Evolutionary conservation across 2,113 vertebrate species (phyloP).

Genomic region (Cepphus grylle): DNA sequence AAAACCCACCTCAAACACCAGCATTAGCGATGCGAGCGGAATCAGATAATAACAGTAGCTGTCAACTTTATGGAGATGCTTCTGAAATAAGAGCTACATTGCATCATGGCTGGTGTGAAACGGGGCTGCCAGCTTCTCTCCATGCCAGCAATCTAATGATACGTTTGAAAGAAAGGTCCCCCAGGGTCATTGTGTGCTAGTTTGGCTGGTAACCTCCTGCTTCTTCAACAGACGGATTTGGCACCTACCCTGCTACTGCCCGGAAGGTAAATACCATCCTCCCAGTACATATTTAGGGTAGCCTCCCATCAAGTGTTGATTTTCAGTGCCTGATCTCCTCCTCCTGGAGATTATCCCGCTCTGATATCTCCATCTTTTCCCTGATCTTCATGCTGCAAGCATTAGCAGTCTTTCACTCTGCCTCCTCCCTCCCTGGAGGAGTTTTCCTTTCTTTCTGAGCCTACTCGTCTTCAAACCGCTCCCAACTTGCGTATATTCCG

Average conservation of each 20-base stretch:
- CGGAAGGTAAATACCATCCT: slow-evolving; percentile 16
- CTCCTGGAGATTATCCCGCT: not conserved
- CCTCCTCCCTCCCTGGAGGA: slow-evolving; percentile 34
- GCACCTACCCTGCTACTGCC: slow-evolving; percentile 8
- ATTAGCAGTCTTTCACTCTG: slow-evolving; percentile 56
- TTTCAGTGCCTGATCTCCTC: slow-evolving; percentile 12
- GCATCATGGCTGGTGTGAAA: slow-evolving; percentile 23
- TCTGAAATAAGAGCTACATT: slow-evolving; percentile 30
- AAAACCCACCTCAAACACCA: not conserved
- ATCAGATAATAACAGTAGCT: not conserved
- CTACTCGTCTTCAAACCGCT: slow-evolving; percentile 47
- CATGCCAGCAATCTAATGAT: not conserved
- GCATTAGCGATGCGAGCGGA: not conserved
- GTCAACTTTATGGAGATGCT: slow-evolving; percentile 4
- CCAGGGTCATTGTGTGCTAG: not conserved
- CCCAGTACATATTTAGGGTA: not conserved
- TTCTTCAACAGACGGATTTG: not conserved
- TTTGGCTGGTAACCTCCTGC: slow-evolving; percentile 34
- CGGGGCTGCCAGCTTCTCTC: not conserved
- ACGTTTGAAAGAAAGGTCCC: slow-evolving; percentile 35
- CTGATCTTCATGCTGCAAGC: slow-evolving; percentile 3
- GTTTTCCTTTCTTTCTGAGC: slow-evolving; percentile 55
- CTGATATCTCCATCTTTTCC: slow-evolving; percentile 13
- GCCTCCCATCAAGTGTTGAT: slow-evolving; percentile 27
- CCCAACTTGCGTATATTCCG: slow-evolving; percentile 48